These are phyloP conservation scores for Apamea anceps DNA, from an alignment of 2,888 invertebrate species.

Conservation along the genomic window DNA sequence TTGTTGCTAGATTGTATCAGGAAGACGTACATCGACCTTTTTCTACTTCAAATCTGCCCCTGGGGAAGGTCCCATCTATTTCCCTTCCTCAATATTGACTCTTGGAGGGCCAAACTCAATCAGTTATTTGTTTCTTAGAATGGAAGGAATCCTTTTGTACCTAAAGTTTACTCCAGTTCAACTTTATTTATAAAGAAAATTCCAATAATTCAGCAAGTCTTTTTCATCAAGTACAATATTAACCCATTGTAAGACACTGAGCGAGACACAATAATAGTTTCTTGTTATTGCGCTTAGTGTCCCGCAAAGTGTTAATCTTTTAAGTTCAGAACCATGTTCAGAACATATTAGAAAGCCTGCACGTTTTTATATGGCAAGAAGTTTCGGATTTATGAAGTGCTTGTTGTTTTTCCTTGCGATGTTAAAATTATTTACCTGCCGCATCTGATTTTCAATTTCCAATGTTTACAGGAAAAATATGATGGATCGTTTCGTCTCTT, in stretches of 20 bases:
- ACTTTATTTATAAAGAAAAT: neutral
- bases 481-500: neutral
- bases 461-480: neutral
- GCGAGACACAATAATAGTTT: too few relatives aligned
- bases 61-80: neutral
- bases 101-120: neutral
- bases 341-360: conserved; percentile 3
- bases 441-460: neutral
- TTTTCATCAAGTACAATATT: neutral
- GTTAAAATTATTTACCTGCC: neutral
- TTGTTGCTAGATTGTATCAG: neutral
- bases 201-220: neutral
- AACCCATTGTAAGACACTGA: too few relatives aligned
- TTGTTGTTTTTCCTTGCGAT: conserved; percentile 8
- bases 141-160: neutral
- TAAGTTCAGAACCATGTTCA: neutral
- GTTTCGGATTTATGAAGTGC: conserved; percentile 28
- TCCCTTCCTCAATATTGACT: neutral
- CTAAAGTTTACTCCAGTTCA: neutral
- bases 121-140: conserved; percentile 5
- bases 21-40: conserved; percentile 3
- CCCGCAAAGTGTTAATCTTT: neutral
- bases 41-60: neutral
- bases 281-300: too few relatives aligned
- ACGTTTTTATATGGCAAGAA: conserved; percentile 8